These are phyloP conservation scores for Salmo trutta DNA, from an alignment of 2,797 vertebrate species.

Conservation along the genomic window DNA sequence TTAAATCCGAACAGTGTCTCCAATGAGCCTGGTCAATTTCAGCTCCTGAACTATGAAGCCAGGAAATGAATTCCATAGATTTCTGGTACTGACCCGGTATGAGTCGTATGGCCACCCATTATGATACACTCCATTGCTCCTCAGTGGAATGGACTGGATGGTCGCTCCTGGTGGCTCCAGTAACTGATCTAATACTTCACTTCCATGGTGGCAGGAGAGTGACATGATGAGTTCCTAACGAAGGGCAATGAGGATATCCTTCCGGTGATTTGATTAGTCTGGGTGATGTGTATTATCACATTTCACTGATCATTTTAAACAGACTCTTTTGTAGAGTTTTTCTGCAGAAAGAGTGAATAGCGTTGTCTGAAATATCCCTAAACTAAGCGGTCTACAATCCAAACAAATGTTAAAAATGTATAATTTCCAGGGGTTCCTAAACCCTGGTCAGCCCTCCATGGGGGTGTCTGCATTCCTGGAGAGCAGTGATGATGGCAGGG, in stretches of 20 bases:
- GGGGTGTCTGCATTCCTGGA: constrained; percentile 17
- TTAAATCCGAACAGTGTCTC: constrained; percentile 16
- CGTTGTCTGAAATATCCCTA: not conserved
- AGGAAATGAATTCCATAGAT: constrained; percentile 62
- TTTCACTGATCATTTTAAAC: not conserved
- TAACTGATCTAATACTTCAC: not conserved
- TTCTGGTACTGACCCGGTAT: constrained; percentile 45
- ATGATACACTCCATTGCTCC: not conserved
- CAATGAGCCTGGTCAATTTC: constrained; percentile 38
- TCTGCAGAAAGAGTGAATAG: no score
- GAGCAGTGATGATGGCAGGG: constrained; percentile 32
- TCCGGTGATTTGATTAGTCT: not conserved
- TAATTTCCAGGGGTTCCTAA: not conserved
- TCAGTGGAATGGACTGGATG: not conserved
- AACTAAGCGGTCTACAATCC: not conserved
- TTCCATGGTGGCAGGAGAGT: not conserved
- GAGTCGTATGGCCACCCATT: not conserved
- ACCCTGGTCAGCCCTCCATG: not conserved
- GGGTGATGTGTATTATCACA: not conserved
- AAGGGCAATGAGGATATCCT: not conserved
- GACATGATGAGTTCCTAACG: not conserved
- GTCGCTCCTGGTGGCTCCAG: not conserved
- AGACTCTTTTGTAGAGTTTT: no score
- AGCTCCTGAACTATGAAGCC: constrained; percentile 38
- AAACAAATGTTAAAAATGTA: not conserved